Evolutionary conservation across 2,888 invertebrate species (phyloP).

Genomic region (Cataglyphis albicans): DNA sequence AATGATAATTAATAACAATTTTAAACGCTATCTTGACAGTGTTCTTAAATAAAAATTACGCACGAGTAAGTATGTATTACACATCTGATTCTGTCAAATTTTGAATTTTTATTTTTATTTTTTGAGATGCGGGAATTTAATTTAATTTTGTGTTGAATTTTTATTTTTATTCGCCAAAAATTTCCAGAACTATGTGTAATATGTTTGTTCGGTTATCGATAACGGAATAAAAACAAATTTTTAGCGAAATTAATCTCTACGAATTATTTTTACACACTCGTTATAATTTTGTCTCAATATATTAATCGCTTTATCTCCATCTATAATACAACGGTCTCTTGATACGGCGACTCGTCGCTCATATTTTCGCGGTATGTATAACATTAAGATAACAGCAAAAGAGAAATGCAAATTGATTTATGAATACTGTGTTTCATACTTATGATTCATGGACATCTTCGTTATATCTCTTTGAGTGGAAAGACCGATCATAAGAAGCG

Average conservation of each 20-base stretch:
- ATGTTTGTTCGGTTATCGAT: neutral
- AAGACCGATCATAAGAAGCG: conserved; percentile 26
- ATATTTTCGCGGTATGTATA: conserved; percentile 47
- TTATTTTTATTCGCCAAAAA: neutral
- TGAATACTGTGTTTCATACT: conserved; percentile 46
- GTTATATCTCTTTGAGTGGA: conserved; percentile 29
- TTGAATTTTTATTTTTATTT: neutral
- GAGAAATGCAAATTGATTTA: conserved; percentile 50
- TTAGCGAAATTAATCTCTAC: neutral
- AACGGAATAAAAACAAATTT: neutral
- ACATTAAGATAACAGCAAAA: conserved; percentile 46
- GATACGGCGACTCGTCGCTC: conserved; percentile 29
- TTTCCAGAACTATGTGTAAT: neutral
- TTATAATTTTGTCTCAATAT: conserved; percentile 23
- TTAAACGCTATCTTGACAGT: neutral
- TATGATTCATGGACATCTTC: conserved; percentile 40
- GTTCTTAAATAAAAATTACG: neutral
- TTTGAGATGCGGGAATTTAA: neutral
- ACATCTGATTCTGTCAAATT: neutral
- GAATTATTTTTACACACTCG: conserved; percentile 20
- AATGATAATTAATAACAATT: conserved; percentile 8
- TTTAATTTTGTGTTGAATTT: neutral
- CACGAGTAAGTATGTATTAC: neutral
- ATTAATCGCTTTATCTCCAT: conserved; percentile 45
- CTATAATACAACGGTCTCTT: conserved; percentile 32